These are phyloP conservation scores for Ictidomys tridecemlineatus DNA, from an alignment of 2,113 vertebrate species.

Conservation along the genomic window DNA sequence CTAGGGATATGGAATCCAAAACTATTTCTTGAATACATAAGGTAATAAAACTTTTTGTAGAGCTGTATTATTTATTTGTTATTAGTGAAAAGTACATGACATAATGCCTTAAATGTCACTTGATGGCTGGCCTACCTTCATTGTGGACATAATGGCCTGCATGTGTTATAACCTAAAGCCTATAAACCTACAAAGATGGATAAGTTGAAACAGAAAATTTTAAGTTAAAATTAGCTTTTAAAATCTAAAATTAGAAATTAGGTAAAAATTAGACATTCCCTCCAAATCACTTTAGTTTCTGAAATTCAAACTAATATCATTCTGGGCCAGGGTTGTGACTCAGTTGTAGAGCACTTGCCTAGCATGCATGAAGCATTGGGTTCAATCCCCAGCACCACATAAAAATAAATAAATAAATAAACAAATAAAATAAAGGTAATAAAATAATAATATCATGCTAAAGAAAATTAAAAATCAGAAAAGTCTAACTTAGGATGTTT, in stretches of 20 bases:
- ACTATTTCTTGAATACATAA: neutral
- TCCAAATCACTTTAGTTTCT: neutral
- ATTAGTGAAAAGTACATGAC: neutral
- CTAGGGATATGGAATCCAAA: neutral
- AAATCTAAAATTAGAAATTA: too few species aligned
- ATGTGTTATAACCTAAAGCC: neutral
- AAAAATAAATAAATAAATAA: too few species aligned
- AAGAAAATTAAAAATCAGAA: conserved; percentile 42
- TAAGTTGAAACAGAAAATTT: neutral
- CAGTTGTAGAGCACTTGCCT: too few species aligned
- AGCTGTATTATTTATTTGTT: neutral
- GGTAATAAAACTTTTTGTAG: neutral
- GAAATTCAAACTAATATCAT: conserved; percentile 4
- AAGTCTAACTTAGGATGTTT: neutral
- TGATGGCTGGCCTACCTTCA: neutral
- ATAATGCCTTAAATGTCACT: neutral
- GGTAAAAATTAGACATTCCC: neutral
- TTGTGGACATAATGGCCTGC: neutral
- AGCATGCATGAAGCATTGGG: too few species aligned
- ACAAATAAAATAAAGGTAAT: too few species aligned
- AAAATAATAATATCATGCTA: neutral
- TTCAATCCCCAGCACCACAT: too few species aligned
- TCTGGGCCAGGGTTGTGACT: neutral
- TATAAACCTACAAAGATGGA: neutral
- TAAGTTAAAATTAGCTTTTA: neutral